Percentiles rank a stretch among this genome's conserved stretches.
Conservation (phyloP, 1,140 invertebrate genomes). For the Saccostrea echinata region DNA sequence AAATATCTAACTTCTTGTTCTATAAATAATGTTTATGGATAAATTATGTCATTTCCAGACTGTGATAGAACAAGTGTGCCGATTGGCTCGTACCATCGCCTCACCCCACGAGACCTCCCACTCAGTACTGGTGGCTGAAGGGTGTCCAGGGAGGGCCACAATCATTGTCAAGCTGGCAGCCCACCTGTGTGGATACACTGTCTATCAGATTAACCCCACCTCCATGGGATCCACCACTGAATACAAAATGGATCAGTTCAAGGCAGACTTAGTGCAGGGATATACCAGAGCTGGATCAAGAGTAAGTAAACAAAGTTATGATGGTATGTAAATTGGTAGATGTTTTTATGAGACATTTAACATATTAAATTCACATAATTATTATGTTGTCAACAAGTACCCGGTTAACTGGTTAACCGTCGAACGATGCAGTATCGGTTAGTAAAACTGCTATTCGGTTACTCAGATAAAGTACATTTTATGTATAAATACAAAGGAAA, state of each 20-base stretch:
- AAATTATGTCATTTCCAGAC: slow-evolving; percentile 61
- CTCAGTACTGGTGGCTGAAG: slow-evolving; percentile 75
- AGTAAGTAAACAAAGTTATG: slow-evolving; percentile 70
- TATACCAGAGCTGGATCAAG: slow-evolving; percentile 77
- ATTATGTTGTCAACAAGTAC: too few species aligned
- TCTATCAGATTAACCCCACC: slow-evolving; percentile 74
- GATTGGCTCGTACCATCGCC: slow-evolving; percentile 75
- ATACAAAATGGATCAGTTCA: slow-evolving; percentile 76
- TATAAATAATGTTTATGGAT: too few species aligned
- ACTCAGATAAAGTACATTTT: too few species aligned
- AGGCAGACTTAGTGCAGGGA: slow-evolving; percentile 74
- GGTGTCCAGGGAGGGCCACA: slow-evolving; percentile 74
- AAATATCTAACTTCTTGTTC: too few species aligned
- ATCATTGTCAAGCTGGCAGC: slow-evolving; percentile 76
- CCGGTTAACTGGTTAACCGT: too few species aligned
- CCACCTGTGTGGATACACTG: slow-evolving; percentile 75
- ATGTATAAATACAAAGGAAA: too few species aligned
- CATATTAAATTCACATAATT: too few species aligned
- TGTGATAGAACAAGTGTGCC: slow-evolving; percentile 77
- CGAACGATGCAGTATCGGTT: too few species aligned
- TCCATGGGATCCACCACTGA: slow-evolving; percentile 60
- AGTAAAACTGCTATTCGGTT: too few species aligned
- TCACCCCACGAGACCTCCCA: slow-evolving; percentile 78
- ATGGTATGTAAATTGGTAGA: too few species aligned
- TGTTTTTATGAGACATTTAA: too few species aligned